Base-by-base conservation (phyloP, 1,140 invertebrate species). In the Coelopa frigida region DNA sequence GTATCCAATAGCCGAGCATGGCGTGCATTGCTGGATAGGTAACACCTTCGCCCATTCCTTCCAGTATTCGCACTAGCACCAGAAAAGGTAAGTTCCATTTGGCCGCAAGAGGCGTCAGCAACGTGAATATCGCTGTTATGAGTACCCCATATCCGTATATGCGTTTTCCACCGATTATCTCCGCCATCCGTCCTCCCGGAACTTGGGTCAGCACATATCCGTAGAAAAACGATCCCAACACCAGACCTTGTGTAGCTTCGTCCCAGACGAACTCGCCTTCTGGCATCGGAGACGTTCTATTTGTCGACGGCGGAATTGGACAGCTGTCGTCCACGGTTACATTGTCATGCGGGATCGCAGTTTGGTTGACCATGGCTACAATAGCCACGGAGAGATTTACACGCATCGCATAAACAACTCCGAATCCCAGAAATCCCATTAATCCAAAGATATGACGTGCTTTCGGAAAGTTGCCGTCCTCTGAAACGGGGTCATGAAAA, bases 381-480 rank as follows among this genome's bases (percentile, higher is more conserved):
- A 95, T 93, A 5, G 89, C 92, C 10, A 96, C 86, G 4, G 89
- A 94, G 20, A 96, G 72, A 70, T 95, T 94, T 0, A 94, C 89
- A 49, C 92, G 74, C 83, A 95, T 85, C 0, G 89, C 84, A 70
- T 95, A 95, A 2, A 93, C 85, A 55, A 88, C 80, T 17, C 84
- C 82, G 59, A 92, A 82, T 39, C 87, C 80, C 50, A 85, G 67
- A 73, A 94, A 80, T 52, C 84, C 83, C 67, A 94, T 75, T 33
- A 91, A 75, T 1, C 87, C 85, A 29, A 92, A 73, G 0, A 85
- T 78, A 56, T 87, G 79, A 17, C 88, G 76, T 37, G 81, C 73
- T 74, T 86, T 85, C 46, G 54, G 51, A n/a, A 51, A 55, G 8
- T 45, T 44, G 32, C 44, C 44, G 12, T 42, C 54, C 35, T 48